Base-by-base conservation (phyloP, 1,140 invertebrate species). In the Cherax quadricarinatus region DNA sequence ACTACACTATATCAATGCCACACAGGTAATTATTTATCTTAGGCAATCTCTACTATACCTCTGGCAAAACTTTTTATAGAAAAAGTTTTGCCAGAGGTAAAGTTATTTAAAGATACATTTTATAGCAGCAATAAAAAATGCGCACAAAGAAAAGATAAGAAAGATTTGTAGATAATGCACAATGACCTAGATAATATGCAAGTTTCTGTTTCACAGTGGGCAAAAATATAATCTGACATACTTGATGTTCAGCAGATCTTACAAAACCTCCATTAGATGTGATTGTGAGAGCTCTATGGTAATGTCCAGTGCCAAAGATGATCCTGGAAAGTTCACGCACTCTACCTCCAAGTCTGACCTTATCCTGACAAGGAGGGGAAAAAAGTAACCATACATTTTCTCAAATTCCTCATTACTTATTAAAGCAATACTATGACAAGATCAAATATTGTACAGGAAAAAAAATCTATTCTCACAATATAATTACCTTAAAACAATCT, bases 231-330 rank as follows among this genome's bases (percentile, higher is more conserved):
- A 14, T 80, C 5, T 83, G 18, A 78, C 89, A 30, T 21, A 91
- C 90, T 84, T 86, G 90, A 66, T 86, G 78, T 51, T 86, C 75
- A 53, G 75, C 84, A n/a, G 90, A 79, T 81, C 90, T 91, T 24
- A 91, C 75, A 57, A 91, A 91, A 10, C 78, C 75, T 79, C 78
- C 62, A 79, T 91, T 91, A 57, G 90, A 91, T 6, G 90, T 86
- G 62, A 91, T 78, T 21, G 90, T 91, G 78, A 91, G 66, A 48
- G 90, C 90, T 51, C 62, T 78, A 60, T 81, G 78, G 21, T 70
- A 84, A 6, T 91, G 84, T 53, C 90, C 57, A 21, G 90, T 91
- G 62, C 90, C 90, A 70, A 91, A 91, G 51, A 82, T 86, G 16
- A 91, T 79, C 62, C 90, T 85, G 5, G 90, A 60, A 16, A 86